phyloP scores from a whole-genome alignment of 35 echinoderm and acorn worm genomes.

The Holothuria glaberrima region DNA sequence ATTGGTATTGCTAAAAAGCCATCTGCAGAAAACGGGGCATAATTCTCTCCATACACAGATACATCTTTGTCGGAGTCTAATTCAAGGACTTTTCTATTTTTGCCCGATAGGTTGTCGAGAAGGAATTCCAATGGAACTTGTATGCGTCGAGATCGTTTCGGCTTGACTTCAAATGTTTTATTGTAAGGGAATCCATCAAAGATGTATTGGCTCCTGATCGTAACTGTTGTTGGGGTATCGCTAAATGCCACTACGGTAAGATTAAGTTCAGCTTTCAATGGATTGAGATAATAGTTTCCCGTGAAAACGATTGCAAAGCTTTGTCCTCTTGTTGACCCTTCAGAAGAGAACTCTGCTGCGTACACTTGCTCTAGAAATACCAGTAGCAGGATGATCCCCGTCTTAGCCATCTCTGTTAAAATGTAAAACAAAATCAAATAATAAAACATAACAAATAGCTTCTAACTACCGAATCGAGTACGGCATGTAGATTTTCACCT shows the following conservation, averaged over 20 bases:
- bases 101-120: constrained; percentile 5
- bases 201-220: constrained; percentile 62
- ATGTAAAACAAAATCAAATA: too few species aligned
- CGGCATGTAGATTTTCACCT: too few species aligned
- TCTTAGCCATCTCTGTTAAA: too few species aligned
- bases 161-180: constrained; percentile 40
- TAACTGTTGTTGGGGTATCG: constrained; percentile 61
- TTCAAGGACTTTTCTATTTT: constrained; percentile 58
- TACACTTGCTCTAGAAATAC: neutral
- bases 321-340: constrained; percentile 64
- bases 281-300: neutral
- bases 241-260: constrained; percentile 73
- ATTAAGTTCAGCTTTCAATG: neutral
- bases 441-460: too few species aligned
- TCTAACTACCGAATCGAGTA: too few species aligned
- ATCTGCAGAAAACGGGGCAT: constrained; percentile 55
- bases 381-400: too few species aligned
- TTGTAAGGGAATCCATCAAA: constrained; percentile 49
- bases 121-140: constrained; percentile 38
- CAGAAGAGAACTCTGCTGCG: constrained; percentile 3
- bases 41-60: constrained; percentile 62
- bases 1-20: constrained; percentile 68
- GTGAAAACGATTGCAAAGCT: constrained; percentile 50
- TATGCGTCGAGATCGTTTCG: constrained; percentile 16
- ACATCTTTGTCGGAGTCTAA: constrained; percentile 64